phyloP scores from a whole-genome alignment of 2,888 invertebrate genomes.

The Aricia artaxerxes region DNA sequence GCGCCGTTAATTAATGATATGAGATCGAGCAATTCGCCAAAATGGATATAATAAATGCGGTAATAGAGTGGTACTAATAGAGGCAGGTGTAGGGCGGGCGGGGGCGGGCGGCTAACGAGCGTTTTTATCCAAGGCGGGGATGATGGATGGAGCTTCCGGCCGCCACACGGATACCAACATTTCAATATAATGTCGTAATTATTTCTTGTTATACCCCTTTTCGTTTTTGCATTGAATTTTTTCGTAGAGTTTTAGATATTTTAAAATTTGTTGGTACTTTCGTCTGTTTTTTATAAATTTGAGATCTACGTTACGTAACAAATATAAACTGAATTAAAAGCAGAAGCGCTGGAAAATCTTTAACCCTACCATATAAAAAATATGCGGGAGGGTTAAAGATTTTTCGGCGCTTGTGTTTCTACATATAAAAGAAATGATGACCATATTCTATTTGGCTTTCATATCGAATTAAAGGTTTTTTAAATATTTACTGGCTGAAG shows the following conservation, averaged over 20 bases:
- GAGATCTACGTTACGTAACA: too few species aligned
- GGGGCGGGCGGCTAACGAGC: conserved; percentile 67
- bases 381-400: too few species aligned
- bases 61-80: conserved; percentile 80
- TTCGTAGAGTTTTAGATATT: neutral
- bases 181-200: conserved; percentile 74
- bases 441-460: too few species aligned
- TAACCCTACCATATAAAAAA: too few species aligned
- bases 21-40: conserved; percentile 69
- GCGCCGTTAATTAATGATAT: conserved; percentile 42
- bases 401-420: too few species aligned
- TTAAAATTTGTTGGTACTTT: neutral
- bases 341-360: too few species aligned
- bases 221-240: neutral
- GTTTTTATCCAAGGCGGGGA: conserved; percentile 79
- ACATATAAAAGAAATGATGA: too few species aligned
- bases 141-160: conserved; percentile 77
- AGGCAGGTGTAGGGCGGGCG: conserved; percentile 63
- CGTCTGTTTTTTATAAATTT: too few species aligned
- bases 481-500: too few species aligned
- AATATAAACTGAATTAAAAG: too few species aligned
- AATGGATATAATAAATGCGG: conserved; percentile 79
- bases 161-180: conserved; percentile 68
- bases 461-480: too few species aligned
- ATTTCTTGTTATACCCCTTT: conserved; percentile 27